phyloP scores from a whole-genome alignment of 2,888 invertebrate species.

The Pachydiplax longipennis region DNA sequence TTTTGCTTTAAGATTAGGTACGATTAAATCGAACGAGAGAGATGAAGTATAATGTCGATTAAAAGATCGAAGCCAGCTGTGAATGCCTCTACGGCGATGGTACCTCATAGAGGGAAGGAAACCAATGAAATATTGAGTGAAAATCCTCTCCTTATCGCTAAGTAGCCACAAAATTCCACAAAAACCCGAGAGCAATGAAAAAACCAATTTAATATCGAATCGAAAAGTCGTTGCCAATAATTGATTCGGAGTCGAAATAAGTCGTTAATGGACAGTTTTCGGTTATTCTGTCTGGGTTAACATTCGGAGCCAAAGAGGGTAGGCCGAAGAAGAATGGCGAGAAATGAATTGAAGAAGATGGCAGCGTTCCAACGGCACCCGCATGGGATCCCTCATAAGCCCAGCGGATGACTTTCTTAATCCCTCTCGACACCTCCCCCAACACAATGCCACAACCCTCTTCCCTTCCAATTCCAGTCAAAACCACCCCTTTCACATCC shows the following conservation, averaged over 20 bases:
- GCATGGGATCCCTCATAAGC: not conserved
- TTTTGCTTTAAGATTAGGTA: too few species aligned
- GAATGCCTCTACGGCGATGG: too few species aligned
- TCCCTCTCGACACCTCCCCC: not conserved
- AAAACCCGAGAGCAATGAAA: too few species aligned
- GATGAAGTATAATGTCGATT: too few species aligned
- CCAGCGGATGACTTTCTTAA: slow-evolving; percentile 16
- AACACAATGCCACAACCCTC: not conserved
- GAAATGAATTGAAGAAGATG: slow-evolving; percentile 11
- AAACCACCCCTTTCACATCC: not conserved
- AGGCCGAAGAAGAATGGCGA: not conserved
- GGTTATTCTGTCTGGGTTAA: not conserved
- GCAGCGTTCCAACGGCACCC: slow-evolving; percentile 24
- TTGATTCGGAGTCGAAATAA: not conserved
- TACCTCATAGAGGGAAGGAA: too few species aligned
- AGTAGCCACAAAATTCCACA: too few species aligned
- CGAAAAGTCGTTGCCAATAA: not conserved
- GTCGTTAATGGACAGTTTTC: not conserved
- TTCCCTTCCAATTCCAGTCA: not conserved
- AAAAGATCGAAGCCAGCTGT: too few species aligned
- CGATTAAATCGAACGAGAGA: too few species aligned
- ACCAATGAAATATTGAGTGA: too few species aligned
- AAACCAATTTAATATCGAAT: too few species aligned
- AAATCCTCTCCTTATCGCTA: too few species aligned
- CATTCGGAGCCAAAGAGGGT: not conserved